Percentiles rank a stretch among this genome's conserved stretches.
phyloP scores from a whole-genome alignment of 1,140 invertebrate genomes.

The Magallana ariakensis region DNA sequence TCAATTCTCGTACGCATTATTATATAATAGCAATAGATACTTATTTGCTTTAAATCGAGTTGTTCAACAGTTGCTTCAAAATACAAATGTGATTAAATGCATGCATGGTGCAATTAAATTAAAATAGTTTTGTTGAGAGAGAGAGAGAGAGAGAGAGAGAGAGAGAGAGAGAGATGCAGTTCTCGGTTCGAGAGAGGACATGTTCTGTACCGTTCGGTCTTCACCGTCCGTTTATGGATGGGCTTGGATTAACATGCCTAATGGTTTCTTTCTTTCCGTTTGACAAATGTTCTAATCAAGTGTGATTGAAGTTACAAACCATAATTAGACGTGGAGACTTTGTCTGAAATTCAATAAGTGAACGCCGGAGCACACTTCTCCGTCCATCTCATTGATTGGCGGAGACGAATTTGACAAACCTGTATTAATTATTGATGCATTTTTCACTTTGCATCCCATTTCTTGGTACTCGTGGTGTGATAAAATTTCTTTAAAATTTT shows the following conservation, averaged over 20 bases:
- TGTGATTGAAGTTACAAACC: conserved; percentile 38
- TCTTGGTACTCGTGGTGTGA: not conserved
- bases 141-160: no score
- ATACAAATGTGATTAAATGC: no score
- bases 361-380: not conserved
- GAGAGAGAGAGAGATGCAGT: no score
- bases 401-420: conserved; percentile 18
- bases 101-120: no score
- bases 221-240: not conserved
- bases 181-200: no score
- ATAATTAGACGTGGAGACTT: conserved; percentile 22
- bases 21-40: no score
- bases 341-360: conserved; percentile 33
- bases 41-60: no score
- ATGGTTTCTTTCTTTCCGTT: conserved; percentile 32
- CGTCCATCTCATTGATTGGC: conserved; percentile 12
- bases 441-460: conserved; percentile 19
- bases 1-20: no score
- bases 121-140: no score
- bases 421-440: conserved; percentile 35
- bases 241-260: conserved; percentile 12
- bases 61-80: no score
- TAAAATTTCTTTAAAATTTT: not conserved
- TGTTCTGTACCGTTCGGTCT: not conserved
- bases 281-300: conserved; percentile 34